phyloP scores from a whole-genome alignment of 2,113 vertebrate genomes.

The Nothocercus julius region DNA sequence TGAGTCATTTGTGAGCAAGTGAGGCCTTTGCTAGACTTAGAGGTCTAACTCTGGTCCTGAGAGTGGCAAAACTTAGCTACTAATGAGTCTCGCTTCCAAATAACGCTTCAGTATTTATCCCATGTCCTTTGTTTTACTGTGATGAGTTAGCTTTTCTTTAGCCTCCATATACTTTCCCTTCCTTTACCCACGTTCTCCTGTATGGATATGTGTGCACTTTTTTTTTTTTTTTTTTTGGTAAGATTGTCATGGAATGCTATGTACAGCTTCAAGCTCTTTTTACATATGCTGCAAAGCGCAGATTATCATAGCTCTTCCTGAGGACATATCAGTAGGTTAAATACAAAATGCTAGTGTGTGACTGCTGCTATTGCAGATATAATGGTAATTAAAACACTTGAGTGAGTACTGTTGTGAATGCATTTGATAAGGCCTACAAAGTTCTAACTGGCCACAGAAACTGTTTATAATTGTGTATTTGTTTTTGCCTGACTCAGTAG shows the following conservation, averaged over 20 bases:
- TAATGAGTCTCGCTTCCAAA: not conserved
- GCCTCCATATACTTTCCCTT: not conserved
- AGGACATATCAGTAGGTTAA: not conserved
- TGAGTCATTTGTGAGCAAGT: not conserved
- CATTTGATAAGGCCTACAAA: not conserved
- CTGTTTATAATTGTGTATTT: not conserved
- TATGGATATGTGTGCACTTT: not conserved
- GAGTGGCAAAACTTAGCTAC: rapidly evolving
- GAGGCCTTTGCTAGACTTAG: not conserved
- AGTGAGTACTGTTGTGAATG: not conserved
- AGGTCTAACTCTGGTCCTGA: not conserved
- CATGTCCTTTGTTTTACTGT: not conserved
- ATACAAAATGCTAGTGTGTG: not conserved
- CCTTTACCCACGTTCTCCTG: no score
- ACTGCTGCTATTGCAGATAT: not conserved
- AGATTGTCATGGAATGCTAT: not conserved
- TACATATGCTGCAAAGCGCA: not conserved
- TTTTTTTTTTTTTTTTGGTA: not conserved
- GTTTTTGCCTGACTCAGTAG: not conserved
- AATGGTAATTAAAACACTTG: conserved; percentile 15
- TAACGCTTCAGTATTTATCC: not conserved
- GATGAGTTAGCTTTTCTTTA: not conserved
- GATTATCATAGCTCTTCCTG: not conserved
- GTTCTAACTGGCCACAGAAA: not conserved
- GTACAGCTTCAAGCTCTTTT: not conserved